Percentiles rank a stretch among this genome's conserved stretches.
Conservation (phyloP, 92 coral and sea anemone species). For the Blastomussa wellsi region DNA sequence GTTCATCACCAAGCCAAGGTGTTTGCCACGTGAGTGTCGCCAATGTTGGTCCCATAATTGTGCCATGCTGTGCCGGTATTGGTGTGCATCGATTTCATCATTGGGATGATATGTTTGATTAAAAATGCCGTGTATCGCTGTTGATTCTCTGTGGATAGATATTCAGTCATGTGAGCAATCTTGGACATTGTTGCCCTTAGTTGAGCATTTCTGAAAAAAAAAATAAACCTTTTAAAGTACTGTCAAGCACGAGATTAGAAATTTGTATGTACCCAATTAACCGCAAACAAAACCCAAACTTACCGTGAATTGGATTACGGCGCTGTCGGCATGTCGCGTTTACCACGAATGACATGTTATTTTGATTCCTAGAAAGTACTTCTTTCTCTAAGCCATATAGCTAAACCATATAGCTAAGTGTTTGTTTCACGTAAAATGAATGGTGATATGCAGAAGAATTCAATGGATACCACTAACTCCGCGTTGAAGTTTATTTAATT, state of each 20-base stretch:
- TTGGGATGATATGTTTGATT: not conserved
- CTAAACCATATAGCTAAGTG: no score
- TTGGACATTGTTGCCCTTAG: not conserved
- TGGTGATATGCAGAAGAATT: not conserved
- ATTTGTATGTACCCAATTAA: no score
- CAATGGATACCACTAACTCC: not conserved
- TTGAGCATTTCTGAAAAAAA: not conserved
- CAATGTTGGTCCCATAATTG: not conserved
- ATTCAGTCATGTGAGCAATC: not conserved
- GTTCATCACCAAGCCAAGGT: constrained; percentile 93
- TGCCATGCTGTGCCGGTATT: not conserved
- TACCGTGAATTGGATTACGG: not conserved
- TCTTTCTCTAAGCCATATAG: no score
- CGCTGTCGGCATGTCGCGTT: not conserved
- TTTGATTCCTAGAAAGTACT: no score
- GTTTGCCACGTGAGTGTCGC: constrained; percentile 72
- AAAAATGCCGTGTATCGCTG: not conserved
- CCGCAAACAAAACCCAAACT: not conserved
- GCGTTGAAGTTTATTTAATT: not conserved
- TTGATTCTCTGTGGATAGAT: not conserved
- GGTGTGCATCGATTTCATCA: not conserved
- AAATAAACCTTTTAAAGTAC: not conserved
- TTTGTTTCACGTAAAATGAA: no score
- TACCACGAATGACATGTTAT: not conserved
- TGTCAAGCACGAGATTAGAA: not conserved